Evolutionary conservation across 2,113 vertebrate species (phyloP).

Genomic region (Prionailurus viverrinus): DNA sequence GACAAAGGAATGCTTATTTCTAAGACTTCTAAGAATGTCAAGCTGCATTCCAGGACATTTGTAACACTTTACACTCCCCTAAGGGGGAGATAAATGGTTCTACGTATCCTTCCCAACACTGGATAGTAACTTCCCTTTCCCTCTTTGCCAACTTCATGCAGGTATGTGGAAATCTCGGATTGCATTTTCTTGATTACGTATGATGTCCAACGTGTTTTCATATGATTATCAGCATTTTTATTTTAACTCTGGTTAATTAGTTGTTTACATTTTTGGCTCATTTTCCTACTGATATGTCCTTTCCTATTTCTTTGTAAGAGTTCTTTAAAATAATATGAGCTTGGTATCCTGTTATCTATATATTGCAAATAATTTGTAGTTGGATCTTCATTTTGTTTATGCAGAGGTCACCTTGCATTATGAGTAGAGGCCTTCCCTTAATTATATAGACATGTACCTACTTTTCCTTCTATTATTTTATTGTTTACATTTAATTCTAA

Average conservation of each 20-base stretch:
- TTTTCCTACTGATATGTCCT: conserved; percentile 28
- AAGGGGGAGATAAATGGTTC: background rate
- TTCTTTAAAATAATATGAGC: conserved; percentile 52
- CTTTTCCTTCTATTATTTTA: conserved; percentile 18
- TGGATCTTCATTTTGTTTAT: conserved; percentile 60
- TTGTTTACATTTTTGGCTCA: background rate
- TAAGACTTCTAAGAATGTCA: conserved; percentile 35
- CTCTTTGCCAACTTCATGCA: background rate
- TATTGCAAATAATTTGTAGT: conserved; percentile 49
- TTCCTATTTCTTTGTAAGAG: conserved; percentile 55
- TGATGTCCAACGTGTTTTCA: background rate
- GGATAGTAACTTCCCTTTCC: background rate
- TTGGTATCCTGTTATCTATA: background rate
- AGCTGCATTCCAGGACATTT: background rate
- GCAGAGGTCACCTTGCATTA: conserved; percentile 25
- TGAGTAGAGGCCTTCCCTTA: conserved; percentile 53
- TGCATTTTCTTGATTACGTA: conserved; percentile 16
- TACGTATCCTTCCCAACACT: background rate
- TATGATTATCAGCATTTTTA: background rate
- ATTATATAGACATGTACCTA: conserved; percentile 61
- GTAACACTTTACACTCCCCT: background rate
- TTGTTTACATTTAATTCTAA: conserved; percentile 49
- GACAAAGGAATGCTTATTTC: conserved; percentile 12
- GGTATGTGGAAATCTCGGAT: background rate
- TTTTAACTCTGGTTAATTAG: conserved; percentile 48